phyloP scores from a whole-genome alignment of 2,888 invertebrate species.

The Callyntrura sp. region DNA sequence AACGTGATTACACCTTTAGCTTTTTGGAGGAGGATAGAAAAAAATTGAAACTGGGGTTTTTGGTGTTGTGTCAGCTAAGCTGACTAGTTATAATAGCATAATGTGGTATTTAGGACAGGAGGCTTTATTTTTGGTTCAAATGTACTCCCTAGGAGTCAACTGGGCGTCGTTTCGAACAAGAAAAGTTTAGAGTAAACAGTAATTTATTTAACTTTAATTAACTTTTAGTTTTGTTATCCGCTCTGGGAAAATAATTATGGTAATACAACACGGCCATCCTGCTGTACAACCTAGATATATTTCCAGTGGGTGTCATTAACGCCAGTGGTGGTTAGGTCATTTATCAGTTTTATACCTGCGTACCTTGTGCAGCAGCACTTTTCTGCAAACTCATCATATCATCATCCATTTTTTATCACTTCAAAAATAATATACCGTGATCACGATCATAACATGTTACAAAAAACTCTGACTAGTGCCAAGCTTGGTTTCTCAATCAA shows the following conservation, averaged over 20 bases:
- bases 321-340: too few species aligned
- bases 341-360: too few species aligned
- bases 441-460: background rate
- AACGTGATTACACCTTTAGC: conserved; percentile 41
- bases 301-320: too few species aligned
- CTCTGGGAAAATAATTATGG: background rate
- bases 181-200: background rate
- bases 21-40: background rate
- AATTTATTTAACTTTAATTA: background rate
- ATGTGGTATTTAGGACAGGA: background rate
- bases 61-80: background rate
- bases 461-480: background rate
- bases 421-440: background rate
- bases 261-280: too few species aligned
- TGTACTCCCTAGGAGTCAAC: background rate
- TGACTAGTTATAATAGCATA: background rate
- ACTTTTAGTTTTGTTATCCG: background rate
- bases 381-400: conserved; percentile 50
- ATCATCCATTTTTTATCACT: conserved; percentile 17
- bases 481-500: conserved; percentile 4
- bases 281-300: too few species aligned
- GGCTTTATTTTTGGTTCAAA: background rate
- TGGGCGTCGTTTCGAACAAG: background rate
- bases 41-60: background rate
- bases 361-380: background rate